Conservation (phyloP, 2,797 vertebrate genomes). For the Neosalanx taihuensis region DNA sequence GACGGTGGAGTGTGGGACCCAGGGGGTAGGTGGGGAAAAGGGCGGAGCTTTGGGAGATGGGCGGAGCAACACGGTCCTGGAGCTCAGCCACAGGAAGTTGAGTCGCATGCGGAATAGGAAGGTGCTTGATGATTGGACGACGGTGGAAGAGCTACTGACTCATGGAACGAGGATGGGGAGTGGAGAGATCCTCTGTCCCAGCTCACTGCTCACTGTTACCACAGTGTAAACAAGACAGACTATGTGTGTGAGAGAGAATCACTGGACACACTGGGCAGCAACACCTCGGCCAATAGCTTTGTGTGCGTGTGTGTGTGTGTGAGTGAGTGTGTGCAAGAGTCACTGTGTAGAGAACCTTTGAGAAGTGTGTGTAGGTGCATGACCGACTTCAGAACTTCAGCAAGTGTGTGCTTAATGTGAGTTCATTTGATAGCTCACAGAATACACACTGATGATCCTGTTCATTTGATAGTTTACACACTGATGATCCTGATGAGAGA, state of each 20-base stretch:
- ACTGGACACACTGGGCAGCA: constrained; percentile 9
- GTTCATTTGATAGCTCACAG: constrained; percentile 20
- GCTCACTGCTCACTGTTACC: constrained; percentile 77
- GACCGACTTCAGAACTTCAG: constrained; percentile 33
- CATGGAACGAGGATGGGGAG: constrained; percentile 69
- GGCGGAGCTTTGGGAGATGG: constrained; percentile 57
- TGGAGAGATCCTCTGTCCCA: constrained; percentile 63
- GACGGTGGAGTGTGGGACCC: constrained; percentile 4
- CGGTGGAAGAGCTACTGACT: constrained; percentile 77
- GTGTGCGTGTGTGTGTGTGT: constrained; percentile 48
- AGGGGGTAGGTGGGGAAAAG: constrained; percentile 40
- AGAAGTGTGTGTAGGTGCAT: constrained; percentile 56
- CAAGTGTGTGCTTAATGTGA: constrained; percentile 21
- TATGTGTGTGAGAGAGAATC: constrained; percentile 3
- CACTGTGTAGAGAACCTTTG: constrained; percentile 59
- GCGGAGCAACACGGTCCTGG: constrained; percentile 63
- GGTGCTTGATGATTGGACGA: constrained; percentile 77
- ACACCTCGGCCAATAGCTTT: constrained; percentile 60
- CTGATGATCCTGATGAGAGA: constrained; percentile 19
- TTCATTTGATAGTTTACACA: constrained; percentile 15
- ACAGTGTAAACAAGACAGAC: constrained; percentile 65
- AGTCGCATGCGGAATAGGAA: constrained; percentile 76
- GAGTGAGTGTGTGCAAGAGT: constrained; percentile 35
- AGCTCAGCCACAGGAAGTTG: constrained; percentile 75
- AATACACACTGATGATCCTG: constrained; percentile 21